Conservation (phyloP, 1,140 invertebrate genomes). For the Drosophila chauvacae region DNA sequence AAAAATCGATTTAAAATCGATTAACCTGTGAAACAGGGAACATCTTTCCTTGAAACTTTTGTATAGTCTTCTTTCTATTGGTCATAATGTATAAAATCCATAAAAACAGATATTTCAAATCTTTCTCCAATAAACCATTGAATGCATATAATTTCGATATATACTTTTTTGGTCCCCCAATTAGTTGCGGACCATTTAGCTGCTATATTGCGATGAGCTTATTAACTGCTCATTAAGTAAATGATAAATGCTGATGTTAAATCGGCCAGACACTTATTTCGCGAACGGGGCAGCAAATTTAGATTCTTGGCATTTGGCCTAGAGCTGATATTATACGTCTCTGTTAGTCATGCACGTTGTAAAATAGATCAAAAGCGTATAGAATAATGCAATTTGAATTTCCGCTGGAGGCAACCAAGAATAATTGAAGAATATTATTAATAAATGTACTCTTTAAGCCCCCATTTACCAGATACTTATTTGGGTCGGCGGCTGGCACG, state of each 20-base stretch:
- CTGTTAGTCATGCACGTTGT: constrained; percentile 26
- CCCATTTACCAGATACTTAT: constrained; percentile 10
- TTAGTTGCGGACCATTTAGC: constrained; percentile 34
- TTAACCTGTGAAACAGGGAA: background rate
- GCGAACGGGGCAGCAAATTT: constrained; percentile 17
- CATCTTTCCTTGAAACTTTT: background rate
- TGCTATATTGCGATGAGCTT: constrained; percentile 24
- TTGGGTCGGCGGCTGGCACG: constrained; percentile 36
- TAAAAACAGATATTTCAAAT: background rate
- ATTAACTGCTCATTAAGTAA: constrained; percentile 60
- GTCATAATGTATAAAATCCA: no score
- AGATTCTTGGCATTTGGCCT: constrained; percentile 60
- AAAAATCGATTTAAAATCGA: constrained; percentile 1
- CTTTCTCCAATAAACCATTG: background rate
- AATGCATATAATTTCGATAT: constrained; percentile 4
- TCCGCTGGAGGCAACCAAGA: constrained; percentile 23
- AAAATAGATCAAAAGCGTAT: constrained; percentile 51
- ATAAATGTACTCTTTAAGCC: background rate
- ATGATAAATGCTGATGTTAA: constrained; percentile 54
- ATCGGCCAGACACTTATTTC: constrained; percentile 44
- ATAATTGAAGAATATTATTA: constrained; percentile 27
- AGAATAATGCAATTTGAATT: constrained; percentile 10
- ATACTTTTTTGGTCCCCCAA: constrained; percentile 8
- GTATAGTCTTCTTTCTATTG: no score
- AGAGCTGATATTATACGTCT: constrained; percentile 34